These are phyloP conservation scores for Somateria mollissima DNA, from an alignment of 2,797 vertebrate genomes.

Conservation along the genomic window DNA sequence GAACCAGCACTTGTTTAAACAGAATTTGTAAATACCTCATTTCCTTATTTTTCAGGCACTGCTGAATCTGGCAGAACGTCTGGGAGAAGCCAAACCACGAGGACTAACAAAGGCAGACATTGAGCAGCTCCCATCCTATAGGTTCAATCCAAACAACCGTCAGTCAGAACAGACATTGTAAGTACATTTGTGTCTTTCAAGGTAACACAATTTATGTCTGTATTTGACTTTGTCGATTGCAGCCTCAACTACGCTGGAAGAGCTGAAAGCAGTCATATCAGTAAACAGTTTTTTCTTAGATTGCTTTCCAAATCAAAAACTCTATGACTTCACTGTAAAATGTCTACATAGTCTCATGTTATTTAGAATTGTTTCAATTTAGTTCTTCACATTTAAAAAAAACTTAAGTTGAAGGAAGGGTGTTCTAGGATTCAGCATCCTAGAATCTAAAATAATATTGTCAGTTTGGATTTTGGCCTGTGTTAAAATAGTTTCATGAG, in stretches of 20 bases:
- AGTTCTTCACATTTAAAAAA: background rate
- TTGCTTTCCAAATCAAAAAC: background rate
- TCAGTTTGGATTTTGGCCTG: background rate
- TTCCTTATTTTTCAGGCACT: slow-evolving; percentile 82
- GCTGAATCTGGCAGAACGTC: slow-evolving; percentile 93
- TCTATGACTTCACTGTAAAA: background rate
- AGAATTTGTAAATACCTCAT: background rate
- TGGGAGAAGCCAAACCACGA: slow-evolving; percentile 96
- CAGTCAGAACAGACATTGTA: slow-evolving; percentile 98
- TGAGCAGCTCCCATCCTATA: slow-evolving; percentile 96
- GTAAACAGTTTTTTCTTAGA: background rate
- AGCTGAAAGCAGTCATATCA: background rate
- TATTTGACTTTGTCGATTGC: background rate
- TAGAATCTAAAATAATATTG: background rate
- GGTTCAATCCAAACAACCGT: slow-evolving; percentile 98
- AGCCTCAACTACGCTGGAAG: background rate
- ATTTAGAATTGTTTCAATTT: background rate
- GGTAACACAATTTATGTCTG: background rate
- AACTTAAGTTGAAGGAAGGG: background rate
- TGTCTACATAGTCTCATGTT: background rate
- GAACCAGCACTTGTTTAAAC: background rate
- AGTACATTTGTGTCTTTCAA: slow-evolving; percentile 67
- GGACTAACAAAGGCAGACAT: slow-evolving; percentile 96
- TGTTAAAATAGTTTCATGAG: background rate
- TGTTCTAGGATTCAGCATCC: background rate